Conservation (phyloP, 2,888 invertebrate species). For the Chouioia cunea region DNA sequence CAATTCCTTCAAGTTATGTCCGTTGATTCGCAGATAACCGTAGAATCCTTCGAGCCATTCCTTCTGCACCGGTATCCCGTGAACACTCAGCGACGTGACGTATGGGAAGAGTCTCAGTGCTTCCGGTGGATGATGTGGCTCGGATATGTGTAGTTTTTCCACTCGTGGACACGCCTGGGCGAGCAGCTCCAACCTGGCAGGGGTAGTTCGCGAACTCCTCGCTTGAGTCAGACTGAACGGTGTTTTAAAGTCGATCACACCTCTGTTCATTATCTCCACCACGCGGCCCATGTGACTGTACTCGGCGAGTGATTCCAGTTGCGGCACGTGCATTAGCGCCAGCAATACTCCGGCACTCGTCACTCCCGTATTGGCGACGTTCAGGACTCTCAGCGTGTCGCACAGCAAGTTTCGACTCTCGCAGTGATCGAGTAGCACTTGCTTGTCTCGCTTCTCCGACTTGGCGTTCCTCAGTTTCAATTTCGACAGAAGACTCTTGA, state of each 20-base stretch:
- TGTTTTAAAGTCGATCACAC: slow-evolving; percentile 56
- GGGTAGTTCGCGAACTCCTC: slow-evolving; percentile 63
- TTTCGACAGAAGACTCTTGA: slow-evolving; percentile 60
- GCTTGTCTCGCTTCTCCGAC: slow-evolving; percentile 54
- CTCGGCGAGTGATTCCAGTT: slow-evolving; percentile 66
- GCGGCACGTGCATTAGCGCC: slow-evolving; percentile 64
- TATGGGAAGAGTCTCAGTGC: slow-evolving; percentile 62
- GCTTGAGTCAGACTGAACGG: slow-evolving; percentile 64
- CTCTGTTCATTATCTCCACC: slow-evolving; percentile 64
- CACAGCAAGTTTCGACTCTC: slow-evolving; percentile 66
- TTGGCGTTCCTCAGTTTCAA: slow-evolving; percentile 52
- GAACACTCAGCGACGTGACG: slow-evolving; percentile 63
- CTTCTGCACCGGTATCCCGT: slow-evolving; percentile 62
- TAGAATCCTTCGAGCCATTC: slow-evolving; percentile 66
- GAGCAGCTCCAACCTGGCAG: slow-evolving; percentile 62
- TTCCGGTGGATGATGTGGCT: slow-evolving; percentile 66
- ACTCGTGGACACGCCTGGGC: slow-evolving; percentile 65
- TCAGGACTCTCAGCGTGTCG: slow-evolving; percentile 63
- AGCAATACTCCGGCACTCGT: slow-evolving; percentile 65
- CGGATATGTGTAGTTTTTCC: slow-evolving; percentile 64
- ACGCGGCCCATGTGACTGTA: slow-evolving; percentile 67
- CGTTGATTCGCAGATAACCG: slow-evolving; percentile 63
- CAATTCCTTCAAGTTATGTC: slow-evolving; percentile 61
- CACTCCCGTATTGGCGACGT: slow-evolving; percentile 67
- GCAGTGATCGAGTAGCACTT: slow-evolving; percentile 63